Evolutionary conservation across 2,888 invertebrate genomes (phyloP).

Genomic region (Galerucella nymphaeae): DNA sequence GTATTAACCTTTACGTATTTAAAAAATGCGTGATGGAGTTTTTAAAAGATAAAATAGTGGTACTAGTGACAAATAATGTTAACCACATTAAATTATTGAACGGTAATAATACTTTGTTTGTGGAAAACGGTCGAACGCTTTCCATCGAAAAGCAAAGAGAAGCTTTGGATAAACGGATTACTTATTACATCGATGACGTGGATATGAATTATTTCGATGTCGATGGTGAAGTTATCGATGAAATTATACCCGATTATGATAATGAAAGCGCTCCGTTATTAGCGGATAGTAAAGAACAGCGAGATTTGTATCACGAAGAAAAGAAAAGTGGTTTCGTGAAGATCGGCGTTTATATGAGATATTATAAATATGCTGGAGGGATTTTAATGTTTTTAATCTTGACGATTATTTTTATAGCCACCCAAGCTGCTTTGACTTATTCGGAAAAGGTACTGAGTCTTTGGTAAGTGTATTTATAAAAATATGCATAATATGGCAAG

Average conservation of each 20-base stretch:
- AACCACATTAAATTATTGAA: constrained; percentile 51
- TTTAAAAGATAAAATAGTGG: constrained; percentile 54
- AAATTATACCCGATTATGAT: constrained; percentile 36
- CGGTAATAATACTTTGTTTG: constrained; percentile 49
- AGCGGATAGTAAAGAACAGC: constrained; percentile 22
- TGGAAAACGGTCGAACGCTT: constrained; percentile 50
- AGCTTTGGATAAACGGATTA: constrained; percentile 49
- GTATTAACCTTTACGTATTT: constrained; percentile 52
- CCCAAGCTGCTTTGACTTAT: constrained; percentile 50
- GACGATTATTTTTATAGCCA: constrained; percentile 48
- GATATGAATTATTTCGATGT: constrained; percentile 41
- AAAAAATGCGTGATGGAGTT: constrained; percentile 54
- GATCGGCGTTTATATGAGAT: constrained; percentile 54
- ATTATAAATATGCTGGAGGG: constrained; percentile 56
- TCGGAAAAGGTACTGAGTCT: constrained; percentile 54
- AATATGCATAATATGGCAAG: too few relatives aligned
- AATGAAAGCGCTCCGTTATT: constrained; percentile 38
- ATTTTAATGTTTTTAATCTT: constrained; percentile 51
- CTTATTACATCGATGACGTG: constrained; percentile 52
- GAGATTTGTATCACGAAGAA: constrained; percentile 53
- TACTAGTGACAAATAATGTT: constrained; percentile 55
- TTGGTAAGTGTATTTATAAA: constrained; percentile 50
- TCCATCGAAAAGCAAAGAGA: constrained; percentile 48
- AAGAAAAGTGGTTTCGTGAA: constrained; percentile 55
- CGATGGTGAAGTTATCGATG: constrained; percentile 37